Evolutionary conservation across 2,797 vertebrate species (phyloP).

Genomic region (Danio kyathit): DNA sequence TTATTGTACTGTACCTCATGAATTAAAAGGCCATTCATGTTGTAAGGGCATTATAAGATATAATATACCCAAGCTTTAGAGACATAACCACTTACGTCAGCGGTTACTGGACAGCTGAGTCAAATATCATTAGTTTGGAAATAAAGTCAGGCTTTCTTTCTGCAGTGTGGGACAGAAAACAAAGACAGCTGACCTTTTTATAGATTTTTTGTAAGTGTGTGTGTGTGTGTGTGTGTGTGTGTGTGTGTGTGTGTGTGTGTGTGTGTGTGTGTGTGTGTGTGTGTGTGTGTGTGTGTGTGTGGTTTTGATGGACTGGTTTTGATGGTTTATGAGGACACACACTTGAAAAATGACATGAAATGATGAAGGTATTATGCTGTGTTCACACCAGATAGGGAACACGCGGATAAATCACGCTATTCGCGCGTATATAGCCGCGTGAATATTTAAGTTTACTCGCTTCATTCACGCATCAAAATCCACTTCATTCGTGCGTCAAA

Average conservation of each 20-base stretch:
- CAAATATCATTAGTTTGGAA: slow-evolving; percentile 29
- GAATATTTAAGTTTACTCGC: too few species aligned
- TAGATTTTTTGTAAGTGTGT: slow-evolving; percentile 3
- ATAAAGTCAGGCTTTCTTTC: slow-evolving; percentile 24
- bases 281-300: too few species aligned
- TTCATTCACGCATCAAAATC: too few species aligned
- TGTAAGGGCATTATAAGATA: slow-evolving; percentile 34
- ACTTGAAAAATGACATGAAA: too few species aligned
- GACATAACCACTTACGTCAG: slow-evolving; percentile 47
- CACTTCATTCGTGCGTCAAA: too few species aligned
- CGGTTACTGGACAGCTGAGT: slow-evolving; percentile 30
- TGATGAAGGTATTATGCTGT: too few species aligned
- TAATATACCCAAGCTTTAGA: slow-evolving; percentile 29
- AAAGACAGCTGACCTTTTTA: slow-evolving; percentile 47
- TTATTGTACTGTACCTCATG: slow-evolving; percentile 10
- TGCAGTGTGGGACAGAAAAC: slow-evolving; percentile 23
- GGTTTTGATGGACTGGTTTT: too few species aligned
- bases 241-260: not conserved
- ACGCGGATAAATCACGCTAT: too few species aligned
- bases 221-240: too few species aligned
- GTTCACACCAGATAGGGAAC: too few species aligned
- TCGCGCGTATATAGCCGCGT: too few species aligned
- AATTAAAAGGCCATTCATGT: slow-evolving; percentile 4
- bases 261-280: not conserved
- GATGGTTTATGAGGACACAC: too few species aligned